Evolutionary conservation across 2,888 invertebrate genomes (phyloP), one percentile per base, ranked within the genome.

Genomic region (Acrocyrtus sp.): DNA sequence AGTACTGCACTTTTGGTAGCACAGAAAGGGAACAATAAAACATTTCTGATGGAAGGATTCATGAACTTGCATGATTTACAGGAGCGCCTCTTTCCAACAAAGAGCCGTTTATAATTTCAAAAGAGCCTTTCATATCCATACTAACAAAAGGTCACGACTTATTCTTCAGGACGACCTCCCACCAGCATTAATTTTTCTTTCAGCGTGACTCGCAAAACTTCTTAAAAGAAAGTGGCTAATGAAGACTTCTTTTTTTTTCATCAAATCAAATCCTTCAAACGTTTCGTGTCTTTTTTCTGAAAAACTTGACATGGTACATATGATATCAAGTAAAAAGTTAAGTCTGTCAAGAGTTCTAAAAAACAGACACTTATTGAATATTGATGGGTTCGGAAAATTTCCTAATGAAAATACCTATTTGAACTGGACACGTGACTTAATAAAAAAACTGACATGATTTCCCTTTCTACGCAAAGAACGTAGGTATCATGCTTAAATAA

Each of bases 71-170:
- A n/a, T 34, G 34, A 34, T 34, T 34, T 34, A 34, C 34, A 34
- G 12, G 34, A 8, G 34, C 34, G 34, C 34, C 34, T 34, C 12
- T 12, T 8, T 34, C n/a, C 34, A 34, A 34, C 34, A 34, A 34
- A 34, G 34, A 34, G n/a, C n/a, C n/a, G n/a, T n/a, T n/a, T n/a
- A n/a, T n/a, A 34, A 12, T 34, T 34, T 34, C 34, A 34, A 34
- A 34, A 34, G 34, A 12, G 34, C 34, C 12, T 34, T 34, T 34
- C 34, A 34, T 34, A 8, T 34, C 34, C n/a, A n/a, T n/a, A 34
- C 34, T 8, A 34, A 34, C 26, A 54, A 70, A 61, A 62, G 69
- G 68, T 68, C 68, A 68, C 68, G 68, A 68, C 24, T 61, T 61
- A n/a, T 34, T 34, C 12, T 12, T 34, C 34, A 53, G 22, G 19